Evolutionary conservation across 2,888 invertebrate species (phyloP).

Genomic region (Helobdella robusta): DNA sequence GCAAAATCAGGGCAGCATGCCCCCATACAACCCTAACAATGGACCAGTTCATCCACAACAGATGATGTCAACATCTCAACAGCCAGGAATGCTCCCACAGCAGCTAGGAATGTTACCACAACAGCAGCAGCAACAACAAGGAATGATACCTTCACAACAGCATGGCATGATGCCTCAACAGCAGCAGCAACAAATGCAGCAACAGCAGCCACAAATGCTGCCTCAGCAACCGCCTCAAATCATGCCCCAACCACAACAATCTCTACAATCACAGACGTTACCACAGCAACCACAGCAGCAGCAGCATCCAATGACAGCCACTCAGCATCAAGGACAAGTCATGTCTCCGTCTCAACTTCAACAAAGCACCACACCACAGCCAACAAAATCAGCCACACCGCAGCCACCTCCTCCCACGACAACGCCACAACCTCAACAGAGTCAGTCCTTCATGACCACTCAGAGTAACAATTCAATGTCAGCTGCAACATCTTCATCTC

Average conservation of each 20-base stretch:
- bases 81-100: constrained; percentile 5
- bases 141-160: constrained; percentile 11
- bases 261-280: neutral
- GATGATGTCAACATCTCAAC: too few species aligned
- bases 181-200: constrained; percentile 10
- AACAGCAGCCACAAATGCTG: neutral
- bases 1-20: too few species aligned
- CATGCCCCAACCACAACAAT: neutral
- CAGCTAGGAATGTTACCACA: constrained; percentile 7
- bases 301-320: too few species aligned
- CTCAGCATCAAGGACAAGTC: too few species aligned
- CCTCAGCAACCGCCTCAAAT: too few species aligned
- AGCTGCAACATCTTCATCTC: neutral
- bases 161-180: neutral
- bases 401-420: neutral
- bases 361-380: neutral
- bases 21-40: too few species aligned
- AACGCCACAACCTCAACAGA: too few species aligned
- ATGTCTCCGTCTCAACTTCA: too few species aligned
- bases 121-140: constrained; percentile 13
- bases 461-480: too few species aligned
- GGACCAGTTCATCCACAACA: too few species aligned
- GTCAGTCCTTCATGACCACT: too few species aligned
- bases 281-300: neutral
- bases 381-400: neutral